phyloP scores from a whole-genome alignment of 2,113 vertebrate genomes.

The Cyanoderma ruficeps region DNA sequence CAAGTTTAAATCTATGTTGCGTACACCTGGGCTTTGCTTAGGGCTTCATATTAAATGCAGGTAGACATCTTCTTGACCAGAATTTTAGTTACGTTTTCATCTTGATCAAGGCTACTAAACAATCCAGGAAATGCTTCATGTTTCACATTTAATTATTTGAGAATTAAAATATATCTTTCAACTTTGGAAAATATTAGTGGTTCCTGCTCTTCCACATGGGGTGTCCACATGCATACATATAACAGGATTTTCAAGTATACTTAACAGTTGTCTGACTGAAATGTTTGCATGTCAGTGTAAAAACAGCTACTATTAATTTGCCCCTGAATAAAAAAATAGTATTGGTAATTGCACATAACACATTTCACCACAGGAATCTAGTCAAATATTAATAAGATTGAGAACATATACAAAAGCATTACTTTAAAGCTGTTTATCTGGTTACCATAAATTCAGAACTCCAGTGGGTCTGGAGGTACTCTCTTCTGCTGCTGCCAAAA shows the following conservation, averaged over 20 bases:
- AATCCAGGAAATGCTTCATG: not conserved
- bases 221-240: not conserved
- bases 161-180: not conserved
- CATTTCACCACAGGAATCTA: not conserved
- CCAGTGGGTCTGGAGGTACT: not conserved
- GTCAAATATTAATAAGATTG: not conserved
- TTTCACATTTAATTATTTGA: not conserved
- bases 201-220: not conserved
- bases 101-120: not conserved
- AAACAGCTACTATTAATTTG: not conserved
- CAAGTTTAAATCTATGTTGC: not conserved
- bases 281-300: not conserved
- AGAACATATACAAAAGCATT: not conserved
- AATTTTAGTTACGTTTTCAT: not conserved
- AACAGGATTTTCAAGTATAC: not conserved
- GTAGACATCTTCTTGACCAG: not conserved
- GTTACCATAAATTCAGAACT: not conserved
- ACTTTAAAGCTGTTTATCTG: not conserved
- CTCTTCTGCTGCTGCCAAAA: not conserved
- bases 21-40: not conserved
- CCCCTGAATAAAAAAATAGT: not conserved
- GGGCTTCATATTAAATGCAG: not conserved
- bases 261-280: not conserved
- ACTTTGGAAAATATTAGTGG: not conserved
- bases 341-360: not conserved